Evolutionary conservation across 1,140 invertebrate genomes (phyloP).

Genomic region (Drosophila pseudoobscura): DNA sequence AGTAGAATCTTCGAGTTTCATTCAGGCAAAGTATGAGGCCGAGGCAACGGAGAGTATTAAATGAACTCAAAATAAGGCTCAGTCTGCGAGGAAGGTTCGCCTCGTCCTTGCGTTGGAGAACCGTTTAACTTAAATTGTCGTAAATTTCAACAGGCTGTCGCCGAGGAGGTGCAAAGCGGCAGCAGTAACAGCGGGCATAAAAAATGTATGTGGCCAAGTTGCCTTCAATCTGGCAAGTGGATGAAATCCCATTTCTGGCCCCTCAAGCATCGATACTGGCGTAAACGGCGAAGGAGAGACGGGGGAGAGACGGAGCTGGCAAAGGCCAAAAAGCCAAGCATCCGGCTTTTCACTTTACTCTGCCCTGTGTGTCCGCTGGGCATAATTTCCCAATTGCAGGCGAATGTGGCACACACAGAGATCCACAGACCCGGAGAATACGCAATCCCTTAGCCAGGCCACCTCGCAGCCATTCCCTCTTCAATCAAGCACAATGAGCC

Average conservation of each 20-base stretch:
- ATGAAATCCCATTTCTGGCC: background rate
- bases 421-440: background rate
- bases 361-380: conserved; percentile 54
- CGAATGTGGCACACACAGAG: conserved; percentile 57
- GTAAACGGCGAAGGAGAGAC: background rate
- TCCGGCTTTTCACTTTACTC: conserved; percentile 51
- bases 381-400: conserved; percentile 73
- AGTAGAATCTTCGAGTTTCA: too few species aligned
- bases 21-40: background rate
- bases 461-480: conserved; percentile 49
- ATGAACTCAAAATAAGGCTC: background rate
- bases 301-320: conserved; percentile 23
- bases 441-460: conserved; percentile 32
- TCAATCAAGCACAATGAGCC: conserved; percentile 64
- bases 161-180: conserved; percentile 43
- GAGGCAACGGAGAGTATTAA: background rate
- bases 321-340: conserved; percentile 66
- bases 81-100: background rate
- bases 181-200: conserved; percentile 38
- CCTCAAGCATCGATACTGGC: background rate
- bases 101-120: conserved; percentile 6
- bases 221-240: conserved; percentile 38
- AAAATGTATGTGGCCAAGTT: conserved; percentile 59
- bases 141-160: conserved; percentile 57
- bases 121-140: conserved; percentile 72